Evolutionary conservation across 1,140 invertebrate genomes (phyloP).

Genomic region (Idris sp.): DNA sequence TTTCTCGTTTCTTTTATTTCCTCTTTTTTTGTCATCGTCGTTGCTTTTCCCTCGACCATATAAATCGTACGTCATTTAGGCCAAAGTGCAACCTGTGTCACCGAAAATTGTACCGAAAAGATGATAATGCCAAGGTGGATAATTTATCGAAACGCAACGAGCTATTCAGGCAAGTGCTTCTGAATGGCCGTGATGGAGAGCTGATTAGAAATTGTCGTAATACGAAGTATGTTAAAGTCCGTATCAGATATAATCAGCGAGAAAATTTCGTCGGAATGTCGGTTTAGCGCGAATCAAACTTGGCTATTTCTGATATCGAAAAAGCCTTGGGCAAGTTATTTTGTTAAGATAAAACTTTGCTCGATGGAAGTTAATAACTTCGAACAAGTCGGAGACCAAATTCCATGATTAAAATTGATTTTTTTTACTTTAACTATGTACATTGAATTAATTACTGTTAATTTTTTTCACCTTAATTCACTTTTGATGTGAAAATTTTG

Average conservation of each 20-base stretch:
- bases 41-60: constrained; percentile 22
- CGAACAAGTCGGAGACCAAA: neutral
- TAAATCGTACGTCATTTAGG: constrained; percentile 43
- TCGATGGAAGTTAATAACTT: constrained; percentile 8
- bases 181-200: constrained; percentile 37
- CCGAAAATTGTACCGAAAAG: constrained; percentile 18
- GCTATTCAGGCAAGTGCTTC: constrained; percentile 33
- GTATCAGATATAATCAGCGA: constrained; percentile 45
- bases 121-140: constrained; percentile 38
- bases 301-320: constrained; percentile 14
- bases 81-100: constrained; percentile 5
- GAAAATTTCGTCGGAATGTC: constrained; percentile 34
- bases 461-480: no score
- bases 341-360: constrained; percentile 27
- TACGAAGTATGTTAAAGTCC: no score
- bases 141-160: constrained; percentile 57
- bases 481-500: no score
- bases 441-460: no score
- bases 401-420: constrained; percentile 4
- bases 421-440: neutral
- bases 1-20: neutral
- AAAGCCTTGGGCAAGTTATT: constrained; percentile 11
- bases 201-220: constrained; percentile 55
- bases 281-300: constrained; percentile 8
- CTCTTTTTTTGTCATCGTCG: constrained; percentile 21